phyloP scores from a whole-genome alignment of 2,113 vertebrate species.

The Regulus satrapa region DNA sequence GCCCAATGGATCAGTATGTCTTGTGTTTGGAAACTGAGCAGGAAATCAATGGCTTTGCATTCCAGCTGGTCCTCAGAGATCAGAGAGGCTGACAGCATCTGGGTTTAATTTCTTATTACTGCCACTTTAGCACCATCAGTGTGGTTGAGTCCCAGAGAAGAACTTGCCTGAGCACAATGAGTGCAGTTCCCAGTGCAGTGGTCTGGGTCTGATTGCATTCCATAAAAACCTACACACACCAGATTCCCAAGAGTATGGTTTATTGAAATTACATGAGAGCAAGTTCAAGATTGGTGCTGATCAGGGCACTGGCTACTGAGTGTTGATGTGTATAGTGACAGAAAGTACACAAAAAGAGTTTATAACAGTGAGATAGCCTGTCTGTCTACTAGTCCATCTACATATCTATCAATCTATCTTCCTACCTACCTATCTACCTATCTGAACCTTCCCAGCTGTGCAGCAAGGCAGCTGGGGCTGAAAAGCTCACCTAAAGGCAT shows the following conservation, averaged over 20 bases:
- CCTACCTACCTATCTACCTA: too few relatives aligned
- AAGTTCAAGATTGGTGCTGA: too few relatives aligned
- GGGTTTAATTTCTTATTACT: background rate
- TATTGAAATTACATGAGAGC: background rate
- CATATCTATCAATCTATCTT: background rate
- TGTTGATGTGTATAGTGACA: background rate
- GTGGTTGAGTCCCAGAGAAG: background rate
- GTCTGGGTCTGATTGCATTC: background rate
- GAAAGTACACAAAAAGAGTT: background rate
- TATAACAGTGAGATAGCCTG: background rate
- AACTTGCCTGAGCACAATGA: background rate
- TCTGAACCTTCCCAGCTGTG: background rate
- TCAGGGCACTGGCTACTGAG: rapidly evolving
- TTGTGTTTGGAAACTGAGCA: background rate
- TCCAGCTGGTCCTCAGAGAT: background rate
- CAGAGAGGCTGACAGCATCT: background rate
- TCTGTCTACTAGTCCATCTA: background rate
- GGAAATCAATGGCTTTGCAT: background rate
- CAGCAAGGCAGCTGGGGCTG: too few relatives aligned
- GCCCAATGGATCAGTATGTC: background rate
- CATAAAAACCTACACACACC: background rate
- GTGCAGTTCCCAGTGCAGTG: background rate
- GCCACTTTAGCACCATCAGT: background rate
- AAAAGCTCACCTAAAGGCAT: too few relatives aligned
- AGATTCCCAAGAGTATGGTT: background rate